Evolutionary conservation across 2,113 vertebrate species (phyloP), one percentile per base, ranked within the genome.

Genomic region (Pyxicephalus adspersus): DNA sequence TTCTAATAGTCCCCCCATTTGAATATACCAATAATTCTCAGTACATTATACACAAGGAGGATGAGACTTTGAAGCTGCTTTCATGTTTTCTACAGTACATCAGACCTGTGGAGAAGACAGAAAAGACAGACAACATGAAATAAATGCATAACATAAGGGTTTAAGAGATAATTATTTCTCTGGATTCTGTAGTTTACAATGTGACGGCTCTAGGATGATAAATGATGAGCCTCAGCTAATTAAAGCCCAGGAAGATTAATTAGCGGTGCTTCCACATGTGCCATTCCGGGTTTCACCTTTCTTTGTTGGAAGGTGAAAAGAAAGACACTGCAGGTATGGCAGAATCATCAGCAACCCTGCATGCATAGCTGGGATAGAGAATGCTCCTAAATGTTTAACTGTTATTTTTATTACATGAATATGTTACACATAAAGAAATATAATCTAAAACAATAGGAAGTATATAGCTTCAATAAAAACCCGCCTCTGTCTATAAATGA

Each of bases 211-310:
- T n/a, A 64, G 71, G 45, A 81, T 73, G 57, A 81, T 81, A 74
- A 81, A 72, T 81, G 73, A 81, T 26, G 28, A 74, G 25, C 28
- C 58, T 55, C 9, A 20, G 60, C 68, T 72, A 81, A 81, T 81
- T 81, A 81, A 81, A 61, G 79, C 68, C 70, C 58, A 55, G 64
- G 79, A 65, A 81, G 68, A 81, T 81, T 81, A 81, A 81, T 81
- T 81, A 81, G 60, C 68, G 26, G 22, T 50, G 25, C 68, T 64
- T 73, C 60, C 29, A 65, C 79, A 51, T 73, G 45, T 50, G 52
- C 67, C 72, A 60, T 72, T 54, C 55, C 57, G 23, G 17, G 29
- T 51, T 72, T 73, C 68, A 72, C 60, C 60, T 81, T 81, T 60
- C 45, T 23, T 65, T 81, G 68, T 25, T 63, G 60, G 68, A 81